These are phyloP conservation scores for Myzus persicae DNA, from an alignment of 1,140 invertebrate genomes.

Conservation along the genomic window DNA sequence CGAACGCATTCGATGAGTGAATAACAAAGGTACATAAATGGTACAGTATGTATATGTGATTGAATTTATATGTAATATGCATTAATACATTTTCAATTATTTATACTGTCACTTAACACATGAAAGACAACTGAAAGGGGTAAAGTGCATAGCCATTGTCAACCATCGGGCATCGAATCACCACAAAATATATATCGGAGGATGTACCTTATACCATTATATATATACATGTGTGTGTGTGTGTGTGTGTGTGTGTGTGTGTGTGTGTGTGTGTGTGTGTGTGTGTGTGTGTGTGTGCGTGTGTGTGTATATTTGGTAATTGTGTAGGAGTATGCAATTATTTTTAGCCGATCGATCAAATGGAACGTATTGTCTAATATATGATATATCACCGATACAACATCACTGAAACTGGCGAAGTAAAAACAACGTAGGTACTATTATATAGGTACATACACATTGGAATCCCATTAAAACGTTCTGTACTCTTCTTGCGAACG, in stretches of 20 bases:
- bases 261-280: too few relatives aligned
- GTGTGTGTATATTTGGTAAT: too few relatives aligned
- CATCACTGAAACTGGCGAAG: background rate
- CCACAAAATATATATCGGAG: background rate
- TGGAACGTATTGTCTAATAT: background rate
- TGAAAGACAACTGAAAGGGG: background rate
- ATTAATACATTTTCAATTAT: slow-evolving; percentile 4
- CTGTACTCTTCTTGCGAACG: background rate
- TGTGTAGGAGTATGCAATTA: background rate
- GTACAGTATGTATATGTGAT: background rate
- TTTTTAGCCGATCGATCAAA: background rate
- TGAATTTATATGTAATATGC: background rate
- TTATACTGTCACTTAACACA: background rate
- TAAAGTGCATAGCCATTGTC: background rate
- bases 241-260: too few relatives aligned
- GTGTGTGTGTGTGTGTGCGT: too few relatives aligned
- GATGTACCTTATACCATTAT: too few relatives aligned
- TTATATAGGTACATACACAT: background rate
- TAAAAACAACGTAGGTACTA: background rate
- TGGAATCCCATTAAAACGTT: background rate
- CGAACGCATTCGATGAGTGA: background rate
- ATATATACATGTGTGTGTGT: background rate
- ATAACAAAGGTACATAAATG: background rate
- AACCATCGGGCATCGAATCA: background rate
- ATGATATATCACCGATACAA: background rate